Base-by-base conservation (phyloP, 2,113 vertebrate genomes). In the Steatornis caripensis region DNA sequence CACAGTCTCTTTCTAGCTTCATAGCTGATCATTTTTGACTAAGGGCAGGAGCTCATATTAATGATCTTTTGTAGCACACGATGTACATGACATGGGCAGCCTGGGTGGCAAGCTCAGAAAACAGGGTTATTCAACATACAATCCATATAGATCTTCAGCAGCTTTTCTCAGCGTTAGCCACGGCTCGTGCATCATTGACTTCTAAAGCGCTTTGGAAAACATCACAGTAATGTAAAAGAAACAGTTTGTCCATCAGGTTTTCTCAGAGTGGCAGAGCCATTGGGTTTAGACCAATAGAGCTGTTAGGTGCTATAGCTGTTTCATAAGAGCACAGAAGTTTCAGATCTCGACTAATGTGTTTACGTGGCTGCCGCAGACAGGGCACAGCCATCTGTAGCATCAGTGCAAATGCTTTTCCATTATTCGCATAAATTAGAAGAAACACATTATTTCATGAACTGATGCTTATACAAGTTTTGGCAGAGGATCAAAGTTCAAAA, bases 391-490 rank as follows among this genome's bases (percentile, higher is more conserved):
- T 96, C 92, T 95, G 90, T 64, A 84, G 79, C 5, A 26, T 68
- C 57, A 96, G 51, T 84, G 68, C 23, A 88, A 93, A 83, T 68
- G 64, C 86, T 89, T 90, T 81, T 55, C 51, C 22, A 43, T 77
- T 86, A 76, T 81, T 95, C 53, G 76, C 93, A 94, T 93, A 94
- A 93, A 94, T 94, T 92, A 92, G 60, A 71, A 86, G 60, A 84
- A 96, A 94, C 60, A 12, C 89, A 86, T 72, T 93, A 92, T 96
- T 93, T 89, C 30, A 69, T 78, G 66, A 92, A 76, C 60, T 91
- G 90, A 76, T 84, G 61, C 81, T 84, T 90, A 76, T 32, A 64
- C 15, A 45, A 92, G 69, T 79, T 93, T 78, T 55, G 3, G 82
- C 86, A 92, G 64, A 90, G 45, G 69, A 94, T 65, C 2, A 3